Conservation (phyloP, 2,797 vertebrate species). For the Phrynocephalus guinanensis region DNA sequence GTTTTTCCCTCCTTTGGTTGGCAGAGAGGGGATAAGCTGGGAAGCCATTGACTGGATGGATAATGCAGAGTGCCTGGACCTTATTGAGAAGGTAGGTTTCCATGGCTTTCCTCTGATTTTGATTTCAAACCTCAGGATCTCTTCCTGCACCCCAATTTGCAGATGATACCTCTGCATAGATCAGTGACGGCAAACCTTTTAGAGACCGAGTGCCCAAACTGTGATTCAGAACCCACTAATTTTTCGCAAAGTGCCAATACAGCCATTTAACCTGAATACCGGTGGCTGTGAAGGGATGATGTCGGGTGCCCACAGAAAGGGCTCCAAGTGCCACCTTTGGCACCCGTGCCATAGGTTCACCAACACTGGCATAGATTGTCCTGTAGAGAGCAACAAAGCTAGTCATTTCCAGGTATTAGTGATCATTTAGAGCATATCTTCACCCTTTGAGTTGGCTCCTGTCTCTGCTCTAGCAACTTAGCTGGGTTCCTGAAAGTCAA, state of each 20-base stretch:
- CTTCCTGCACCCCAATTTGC: background rate
- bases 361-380: too few relatives aligned
- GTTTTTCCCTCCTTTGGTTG: slow-evolving; percentile 53
- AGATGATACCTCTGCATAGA: background rate
- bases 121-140: too few relatives aligned
- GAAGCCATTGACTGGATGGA: slow-evolving; percentile 96
- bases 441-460: background rate
- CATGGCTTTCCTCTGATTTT: background rate
- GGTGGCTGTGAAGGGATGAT: too few relatives aligned
- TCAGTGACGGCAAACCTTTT: too few relatives aligned
- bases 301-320: too few relatives aligned
- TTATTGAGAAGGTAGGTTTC: slow-evolving; percentile 88
- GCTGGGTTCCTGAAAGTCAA: background rate
- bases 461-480: background rate
- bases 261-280: too few relatives aligned
- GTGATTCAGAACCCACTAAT: too few relatives aligned
- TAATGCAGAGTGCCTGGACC: slow-evolving; percentile 92
- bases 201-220: too few relatives aligned
- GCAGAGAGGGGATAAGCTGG: slow-evolving; percentile 91
- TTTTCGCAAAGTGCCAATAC: too few relatives aligned
- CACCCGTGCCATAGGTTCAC: too few relatives aligned
- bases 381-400: background rate
- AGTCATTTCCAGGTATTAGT: background rate
- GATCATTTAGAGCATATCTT: background rate
- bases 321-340: too few relatives aligned